A percentile compares a stretch with the other conserved stretches of the same genome.
phyloP scores from a whole-genome alignment of 2,113 vertebrate species.

The Oreotrochilus melanogaster region DNA sequence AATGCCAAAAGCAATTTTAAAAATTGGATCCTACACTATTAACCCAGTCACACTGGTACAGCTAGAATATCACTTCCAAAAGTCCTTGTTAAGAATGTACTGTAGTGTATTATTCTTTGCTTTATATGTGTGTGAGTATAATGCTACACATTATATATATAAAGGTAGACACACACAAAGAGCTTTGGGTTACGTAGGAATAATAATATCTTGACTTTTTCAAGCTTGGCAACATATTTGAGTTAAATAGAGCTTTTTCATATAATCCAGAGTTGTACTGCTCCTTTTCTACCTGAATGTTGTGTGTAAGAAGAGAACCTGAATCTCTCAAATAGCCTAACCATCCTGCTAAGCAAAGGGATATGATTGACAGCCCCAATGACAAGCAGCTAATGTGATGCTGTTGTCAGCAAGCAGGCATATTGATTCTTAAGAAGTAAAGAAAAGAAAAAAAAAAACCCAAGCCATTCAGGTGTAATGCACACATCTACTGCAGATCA shows the following conservation, averaged over 20 bases:
- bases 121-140: neutral
- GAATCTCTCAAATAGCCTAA: neutral
- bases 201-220: neutral
- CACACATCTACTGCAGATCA: neutral
- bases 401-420: neutral
- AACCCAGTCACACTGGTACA: neutral
- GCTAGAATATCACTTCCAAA: neutral
- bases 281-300: neutral
- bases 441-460: neutral
- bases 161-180: accelerated
- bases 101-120: neutral
- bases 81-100: neutral
- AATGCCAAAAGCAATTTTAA: neutral
- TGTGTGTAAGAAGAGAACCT: neutral
- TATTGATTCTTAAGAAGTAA: neutral
- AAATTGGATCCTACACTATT: neutral
- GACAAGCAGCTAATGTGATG: neutral
- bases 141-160: neutral
- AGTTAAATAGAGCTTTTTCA: neutral
- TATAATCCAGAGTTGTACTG: neutral
- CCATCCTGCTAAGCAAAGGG: neutral
- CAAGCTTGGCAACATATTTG: neutral
- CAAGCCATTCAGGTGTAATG: neutral
- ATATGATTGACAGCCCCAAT: neutral
- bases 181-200: neutral